phyloP scores from a whole-genome alignment of 2,888 invertebrate species.

The Acrocyrtus sp. region DNA sequence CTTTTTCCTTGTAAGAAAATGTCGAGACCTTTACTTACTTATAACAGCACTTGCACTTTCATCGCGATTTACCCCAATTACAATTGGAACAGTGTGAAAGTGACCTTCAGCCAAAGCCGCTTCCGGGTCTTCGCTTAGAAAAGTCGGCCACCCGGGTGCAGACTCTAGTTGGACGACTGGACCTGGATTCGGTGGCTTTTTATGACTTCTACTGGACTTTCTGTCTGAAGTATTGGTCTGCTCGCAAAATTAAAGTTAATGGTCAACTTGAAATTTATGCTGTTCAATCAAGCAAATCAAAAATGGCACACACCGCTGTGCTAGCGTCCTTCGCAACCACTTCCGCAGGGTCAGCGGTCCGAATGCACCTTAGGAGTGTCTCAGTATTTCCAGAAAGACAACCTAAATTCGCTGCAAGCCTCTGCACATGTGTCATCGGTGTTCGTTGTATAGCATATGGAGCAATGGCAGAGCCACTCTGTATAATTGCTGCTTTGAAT shows the following conservation, averaged over 20 bases:
- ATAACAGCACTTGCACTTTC: conserved; percentile 57
- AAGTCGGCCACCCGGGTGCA: conserved; percentile 49
- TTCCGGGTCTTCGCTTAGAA: conserved; percentile 50
- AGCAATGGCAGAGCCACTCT: conserved; percentile 55
- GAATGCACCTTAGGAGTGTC: conserved; percentile 52
- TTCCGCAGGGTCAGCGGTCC: conserved; percentile 52
- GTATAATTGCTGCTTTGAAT: conserved; percentile 56
- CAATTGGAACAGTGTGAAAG: conserved; percentile 54
- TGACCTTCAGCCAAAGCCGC: conserved; percentile 43
- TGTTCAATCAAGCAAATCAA: no score
- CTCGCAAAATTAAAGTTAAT: no score
- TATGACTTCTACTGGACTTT: conserved; percentile 53
- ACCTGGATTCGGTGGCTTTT: conserved; percentile 59
- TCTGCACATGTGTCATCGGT: conserved; percentile 54
- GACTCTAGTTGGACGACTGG: conserved; percentile 54
- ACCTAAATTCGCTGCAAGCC: conserved; percentile 53
- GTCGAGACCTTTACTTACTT: no score
- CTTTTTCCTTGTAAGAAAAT: no score
- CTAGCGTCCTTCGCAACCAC: conserved; percentile 53
- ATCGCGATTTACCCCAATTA: conserved; percentile 56
- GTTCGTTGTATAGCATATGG: conserved; percentile 56
- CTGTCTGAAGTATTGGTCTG: conserved; percentile 42
- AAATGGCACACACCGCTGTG: conserved; percentile 42
- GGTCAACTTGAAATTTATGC: no score
- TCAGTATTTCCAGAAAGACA: conserved; percentile 54